Evolutionary conservation across 2,888 invertebrate species (phyloP), one percentile per base, ranked within the genome.

Genomic region (Chymomyza fuscimana): DNA sequence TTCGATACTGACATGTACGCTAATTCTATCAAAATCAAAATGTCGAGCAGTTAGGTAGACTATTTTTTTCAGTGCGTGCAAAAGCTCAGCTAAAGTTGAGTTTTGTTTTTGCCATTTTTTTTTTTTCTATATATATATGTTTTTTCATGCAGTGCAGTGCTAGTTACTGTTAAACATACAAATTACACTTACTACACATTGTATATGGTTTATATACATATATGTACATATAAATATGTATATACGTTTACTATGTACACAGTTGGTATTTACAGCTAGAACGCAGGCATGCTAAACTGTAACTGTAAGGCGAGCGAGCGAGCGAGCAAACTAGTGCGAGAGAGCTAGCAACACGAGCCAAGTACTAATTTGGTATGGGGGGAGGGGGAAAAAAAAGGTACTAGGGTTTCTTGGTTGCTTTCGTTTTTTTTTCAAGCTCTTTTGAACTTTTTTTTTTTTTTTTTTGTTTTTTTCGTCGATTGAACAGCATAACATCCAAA

Each of bases 401-500:
- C 63, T 76, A 67, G 56, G 61, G 63, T 67, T 65, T 61, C 10
- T 61, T 29, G 25, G 4, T 32, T 56, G 32, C 65, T 51, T 68
- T 51, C 16, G 69, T 54, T 73, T 66, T 50, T 66, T 50, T 16
- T 71, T 67, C 58, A 40, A 75, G 56, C n/a, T 51, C 61, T 62
- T 22, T 22, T 19, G 9, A 46, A 46, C 58, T 65, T 64, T 52
- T 36, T 67, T 61, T 73, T 60, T 63, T 25, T 40, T 32, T 69
- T 58, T 67, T 65, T 60, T 71, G 67, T 46, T 70, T 73, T 76
- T 25, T 62, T 71, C 40, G 72, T 82, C 82, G 81, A 75, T 85
- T 88, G 90, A 91, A 90, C 91, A 91, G 89, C 91, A 91, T 91
- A 91, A 91, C 91, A 91, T 91, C 90, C 88, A 91, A 89, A 90